Evolutionary conservation across 92 coral and sea anemone species (phyloP).

Genomic region (Epizoanthus rinbou): DNA sequence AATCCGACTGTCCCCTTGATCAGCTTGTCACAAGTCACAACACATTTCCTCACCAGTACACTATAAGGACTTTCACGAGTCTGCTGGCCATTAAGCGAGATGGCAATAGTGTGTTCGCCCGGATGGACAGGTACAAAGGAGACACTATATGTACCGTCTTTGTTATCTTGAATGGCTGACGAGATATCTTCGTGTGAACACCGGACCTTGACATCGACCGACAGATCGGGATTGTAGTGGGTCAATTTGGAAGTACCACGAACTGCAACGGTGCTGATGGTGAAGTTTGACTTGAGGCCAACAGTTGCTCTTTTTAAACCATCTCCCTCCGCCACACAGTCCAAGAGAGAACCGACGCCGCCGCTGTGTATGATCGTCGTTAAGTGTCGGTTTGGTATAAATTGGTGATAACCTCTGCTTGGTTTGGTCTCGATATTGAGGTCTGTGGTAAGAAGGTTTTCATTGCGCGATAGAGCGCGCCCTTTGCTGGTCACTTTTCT

Average conservation of each 20-base stretch:
- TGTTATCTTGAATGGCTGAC: constrained; percentile 18
- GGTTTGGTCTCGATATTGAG: constrained; percentile 23
- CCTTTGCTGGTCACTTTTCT: neutral
- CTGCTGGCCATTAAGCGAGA: constrained; percentile 22
- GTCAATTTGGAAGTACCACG: constrained; percentile 31
- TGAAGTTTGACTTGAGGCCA: constrained; percentile 25
- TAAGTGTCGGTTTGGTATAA: constrained; percentile 27
- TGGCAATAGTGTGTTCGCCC: constrained; percentile 9
- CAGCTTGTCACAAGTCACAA: constrained; percentile 20
- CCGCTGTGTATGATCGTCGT: constrained; percentile 8
- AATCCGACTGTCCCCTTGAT: constrained; percentile 39
- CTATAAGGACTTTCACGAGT: constrained; percentile 37
- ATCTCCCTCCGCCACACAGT: constrained; percentile 37
- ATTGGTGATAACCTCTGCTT: constrained; percentile 37
- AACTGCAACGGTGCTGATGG: constrained; percentile 30
- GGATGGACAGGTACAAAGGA: constrained; percentile 11
- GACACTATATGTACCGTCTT: constrained; percentile 14
- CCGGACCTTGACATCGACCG: constrained; percentile 3
- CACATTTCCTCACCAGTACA: constrained; percentile 32
- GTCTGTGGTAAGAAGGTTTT: neutral
- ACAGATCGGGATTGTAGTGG: constrained; percentile 31
- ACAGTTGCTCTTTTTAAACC: constrained; percentile 28
- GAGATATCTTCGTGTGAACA: neutral
- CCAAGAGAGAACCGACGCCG: constrained; percentile 40
- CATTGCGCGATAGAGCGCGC: neutral